These are phyloP conservation scores for Drosophila miranda DNA, from an alignment of 1,140 invertebrate species.

Conservation along the genomic window DNA sequence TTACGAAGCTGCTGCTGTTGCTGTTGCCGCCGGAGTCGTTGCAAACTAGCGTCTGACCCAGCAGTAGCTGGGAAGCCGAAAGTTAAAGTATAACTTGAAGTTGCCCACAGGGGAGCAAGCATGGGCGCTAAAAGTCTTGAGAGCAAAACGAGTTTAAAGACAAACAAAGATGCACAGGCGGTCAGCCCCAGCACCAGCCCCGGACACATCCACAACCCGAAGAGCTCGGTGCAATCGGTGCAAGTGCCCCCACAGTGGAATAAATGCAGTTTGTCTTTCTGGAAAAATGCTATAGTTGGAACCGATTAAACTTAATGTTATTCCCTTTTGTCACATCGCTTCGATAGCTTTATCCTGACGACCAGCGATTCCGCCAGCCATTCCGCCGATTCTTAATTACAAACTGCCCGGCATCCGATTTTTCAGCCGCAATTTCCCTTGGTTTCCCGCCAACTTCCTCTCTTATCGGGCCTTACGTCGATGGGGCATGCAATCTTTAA, in stretches of 20 bases:
- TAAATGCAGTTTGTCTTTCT: neutral
- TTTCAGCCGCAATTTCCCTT: slow-evolving; percentile 14
- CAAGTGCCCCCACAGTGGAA: slow-evolving; percentile 5
- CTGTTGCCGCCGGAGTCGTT: slow-evolving; percentile 1
- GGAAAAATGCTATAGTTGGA: neutral
- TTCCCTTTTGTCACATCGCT: slow-evolving; percentile 35
- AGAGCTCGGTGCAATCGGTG: neutral
- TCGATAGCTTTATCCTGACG: slow-evolving; percentile 7
- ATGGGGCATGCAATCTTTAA: slow-evolving; percentile 50
- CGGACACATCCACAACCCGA: neutral
- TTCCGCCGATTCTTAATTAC: slow-evolving; percentile 23
- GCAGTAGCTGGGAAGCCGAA: slow-evolving; percentile 30
- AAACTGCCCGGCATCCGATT: slow-evolving; percentile 27
- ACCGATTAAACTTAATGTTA: slow-evolving; percentile 19
- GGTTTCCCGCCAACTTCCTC: slow-evolving; percentile 19
- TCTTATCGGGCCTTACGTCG: slow-evolving; percentile 21
- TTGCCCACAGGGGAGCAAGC: slow-evolving; percentile 59
- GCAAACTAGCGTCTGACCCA: slow-evolving; percentile 17
- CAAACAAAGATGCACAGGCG: slow-evolving; percentile 61
- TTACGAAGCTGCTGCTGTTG: slow-evolving; percentile 47
- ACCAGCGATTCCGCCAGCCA: neutral
- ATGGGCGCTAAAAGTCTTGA: slow-evolving; percentile 60
- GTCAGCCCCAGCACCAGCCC: slow-evolving; percentile 5
- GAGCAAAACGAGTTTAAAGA: slow-evolving; percentile 71
- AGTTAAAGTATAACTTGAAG: slow-evolving; percentile 61